A percentile compares a stretch with the other conserved stretches of the same genome.
Conservation (phyloP, 2,888 invertebrate genomes). For the Philopedon plagiatum region DNA sequence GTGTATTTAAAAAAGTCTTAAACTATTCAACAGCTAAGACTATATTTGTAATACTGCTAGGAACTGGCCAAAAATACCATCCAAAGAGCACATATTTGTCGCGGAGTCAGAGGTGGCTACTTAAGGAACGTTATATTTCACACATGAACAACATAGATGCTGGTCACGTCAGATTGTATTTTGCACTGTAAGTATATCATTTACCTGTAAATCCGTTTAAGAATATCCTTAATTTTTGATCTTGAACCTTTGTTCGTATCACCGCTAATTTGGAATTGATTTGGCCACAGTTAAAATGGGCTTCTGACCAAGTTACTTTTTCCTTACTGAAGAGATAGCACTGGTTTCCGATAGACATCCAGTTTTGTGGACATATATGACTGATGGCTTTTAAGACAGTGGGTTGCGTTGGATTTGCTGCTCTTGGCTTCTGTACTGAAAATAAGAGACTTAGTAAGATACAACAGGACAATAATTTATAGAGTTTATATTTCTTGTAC, state of each 20-base stretch:
- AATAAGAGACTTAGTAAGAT: constrained; percentile 25
- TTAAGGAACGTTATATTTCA: no score
- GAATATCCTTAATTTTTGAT: constrained; percentile 59
- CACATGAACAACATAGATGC: no score
- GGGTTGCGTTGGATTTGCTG: constrained; percentile 39
- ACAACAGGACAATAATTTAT: background rate
- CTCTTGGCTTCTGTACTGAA: constrained; percentile 51
- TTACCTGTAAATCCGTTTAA: constrained; percentile 60
- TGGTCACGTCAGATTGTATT: no score
- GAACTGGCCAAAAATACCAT: no score
- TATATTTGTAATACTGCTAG: no score
- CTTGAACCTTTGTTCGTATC: constrained; percentile 57
- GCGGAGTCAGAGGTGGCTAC: no score
- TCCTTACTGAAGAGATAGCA: constrained; percentile 62
- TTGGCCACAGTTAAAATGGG: constrained; percentile 60
- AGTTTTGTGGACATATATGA: constrained; percentile 60
- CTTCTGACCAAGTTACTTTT: constrained; percentile 59
- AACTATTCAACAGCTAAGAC: no score
- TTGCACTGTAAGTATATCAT: no score
- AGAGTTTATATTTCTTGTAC: no score
- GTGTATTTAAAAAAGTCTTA: no score
- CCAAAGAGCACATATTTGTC: no score
- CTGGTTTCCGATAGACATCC: constrained; percentile 59
- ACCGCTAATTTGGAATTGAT: constrained; percentile 59
- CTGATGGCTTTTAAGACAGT: constrained; percentile 42